A percentile compares a stretch with the other conserved stretches of the same genome.
phyloP scores from a whole-genome alignment of 2,888 invertebrate genomes.

The Polydrusus cervinus region DNA sequence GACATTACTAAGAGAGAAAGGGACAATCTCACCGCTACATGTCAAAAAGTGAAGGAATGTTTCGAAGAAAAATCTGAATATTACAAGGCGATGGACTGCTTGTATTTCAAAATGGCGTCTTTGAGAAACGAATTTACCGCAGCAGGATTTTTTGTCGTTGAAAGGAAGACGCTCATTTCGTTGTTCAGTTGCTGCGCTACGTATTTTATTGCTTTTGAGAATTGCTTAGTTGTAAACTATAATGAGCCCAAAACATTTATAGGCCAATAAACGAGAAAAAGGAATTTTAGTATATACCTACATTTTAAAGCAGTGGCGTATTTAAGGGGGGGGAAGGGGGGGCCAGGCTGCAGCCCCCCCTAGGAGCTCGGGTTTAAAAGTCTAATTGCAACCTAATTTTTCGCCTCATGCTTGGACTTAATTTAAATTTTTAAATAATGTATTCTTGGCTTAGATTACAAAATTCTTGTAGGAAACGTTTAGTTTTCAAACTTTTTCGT shows the following conservation, averaged over 20 bases:
- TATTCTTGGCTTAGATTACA: no score
- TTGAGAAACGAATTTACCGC: slow-evolving; percentile 1
- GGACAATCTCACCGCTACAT: not conserved
- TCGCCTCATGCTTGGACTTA: no score
- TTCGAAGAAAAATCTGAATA: slow-evolving; percentile 7
- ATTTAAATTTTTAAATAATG: no score
- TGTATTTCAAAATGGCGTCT: not conserved
- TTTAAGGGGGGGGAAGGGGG: no score
- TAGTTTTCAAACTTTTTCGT: no score
- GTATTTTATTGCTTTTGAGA: slow-evolving; percentile 7
- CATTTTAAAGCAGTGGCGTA: no score
- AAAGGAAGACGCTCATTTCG: not conserved
- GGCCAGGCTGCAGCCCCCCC: no score
- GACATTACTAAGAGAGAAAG: not conserved
- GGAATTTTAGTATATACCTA: no score
- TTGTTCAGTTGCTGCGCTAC: slow-evolving; percentile 10
- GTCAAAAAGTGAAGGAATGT: not conserved
- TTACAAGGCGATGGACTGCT: not conserved
- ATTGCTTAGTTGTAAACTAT: not conserved
- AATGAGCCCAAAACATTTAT: not conserved
- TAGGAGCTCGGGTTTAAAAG: no score
- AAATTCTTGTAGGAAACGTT: no score
- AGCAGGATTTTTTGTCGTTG: not conserved
- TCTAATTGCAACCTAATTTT: no score
- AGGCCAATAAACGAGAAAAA: no score